A percentile compares a stretch with the other conserved stretches of the same genome.
Conservation (phyloP, 2,113 vertebrate genomes). For the Corythaeola cristata region DNA sequence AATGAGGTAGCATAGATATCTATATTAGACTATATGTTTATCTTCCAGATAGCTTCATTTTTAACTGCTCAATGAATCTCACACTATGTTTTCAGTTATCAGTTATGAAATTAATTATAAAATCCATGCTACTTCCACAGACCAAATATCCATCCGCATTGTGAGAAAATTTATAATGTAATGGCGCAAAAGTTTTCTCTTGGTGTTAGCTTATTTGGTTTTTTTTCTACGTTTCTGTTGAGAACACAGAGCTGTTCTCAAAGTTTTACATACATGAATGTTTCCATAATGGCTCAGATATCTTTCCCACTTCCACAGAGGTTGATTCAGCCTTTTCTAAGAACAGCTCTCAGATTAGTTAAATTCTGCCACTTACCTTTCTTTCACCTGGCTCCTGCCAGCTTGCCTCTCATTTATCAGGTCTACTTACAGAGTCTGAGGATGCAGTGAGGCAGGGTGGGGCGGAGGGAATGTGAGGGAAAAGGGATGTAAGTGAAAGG, state of each 20-base stretch:
- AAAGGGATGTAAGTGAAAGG: not conserved
- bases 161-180: not conserved
- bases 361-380: not conserved
- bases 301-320: not conserved
- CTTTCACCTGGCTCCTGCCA: not conserved
- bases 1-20: not conserved
- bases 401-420: not conserved
- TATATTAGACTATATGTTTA: not conserved
- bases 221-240: not conserved
- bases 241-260: not conserved
- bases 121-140: not conserved
- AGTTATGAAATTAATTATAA: not conserved
- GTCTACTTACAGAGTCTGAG: not conserved
- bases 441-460: not conserved
- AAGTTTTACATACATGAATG: not conserved
- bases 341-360: not conserved
- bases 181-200: not conserved
- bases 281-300: not conserved
- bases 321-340: not conserved
- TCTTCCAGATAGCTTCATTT: not conserved
- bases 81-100: not conserved
- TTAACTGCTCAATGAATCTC: not conserved
- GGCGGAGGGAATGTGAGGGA: not conserved
- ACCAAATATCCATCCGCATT: not conserved
- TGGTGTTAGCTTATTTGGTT: not conserved